Evolutionary conservation across 92 coral and sea anemone species (phyloP).

Genomic region (Palythoa caribaeorum): DNA sequence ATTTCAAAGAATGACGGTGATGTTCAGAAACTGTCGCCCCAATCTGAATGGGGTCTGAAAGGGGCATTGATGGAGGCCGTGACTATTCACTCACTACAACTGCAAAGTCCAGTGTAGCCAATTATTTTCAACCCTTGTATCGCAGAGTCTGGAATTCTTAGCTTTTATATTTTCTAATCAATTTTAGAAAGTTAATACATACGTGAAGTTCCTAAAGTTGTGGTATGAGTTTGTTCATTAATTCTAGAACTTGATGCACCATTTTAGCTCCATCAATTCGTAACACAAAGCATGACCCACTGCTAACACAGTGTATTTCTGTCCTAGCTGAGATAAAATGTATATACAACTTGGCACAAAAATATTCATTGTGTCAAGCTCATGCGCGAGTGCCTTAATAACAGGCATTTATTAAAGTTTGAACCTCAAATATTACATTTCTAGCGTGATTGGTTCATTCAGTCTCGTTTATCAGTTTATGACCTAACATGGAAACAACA

Average conservation of each 20-base stretch:
- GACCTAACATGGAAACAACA: too few species aligned
- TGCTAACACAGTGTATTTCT: slow-evolving; percentile 56
- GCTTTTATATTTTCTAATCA: slow-evolving; percentile 59
- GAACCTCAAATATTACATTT: too few species aligned
- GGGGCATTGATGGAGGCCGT: too few species aligned
- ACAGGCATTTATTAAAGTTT: slow-evolving; percentile 67
- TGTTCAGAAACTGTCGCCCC: too few species aligned
- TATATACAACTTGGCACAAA: slow-evolving; percentile 67
- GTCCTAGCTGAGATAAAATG: slow-evolving; percentile 58
- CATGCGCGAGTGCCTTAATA: slow-evolving; percentile 38
- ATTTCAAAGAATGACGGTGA: too few species aligned
- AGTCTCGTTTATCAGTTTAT: too few species aligned
- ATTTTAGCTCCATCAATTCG: slow-evolving; percentile 65
- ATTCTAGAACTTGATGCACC: slow-evolving; percentile 59
- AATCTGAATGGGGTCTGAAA: too few species aligned
- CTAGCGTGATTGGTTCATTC: too few species aligned
- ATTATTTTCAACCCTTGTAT: slow-evolving; percentile 53
- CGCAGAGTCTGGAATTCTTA: slow-evolving; percentile 52
- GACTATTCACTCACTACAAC: too few species aligned
- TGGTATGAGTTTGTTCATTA: slow-evolving; percentile 51
- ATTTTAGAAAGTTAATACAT: slow-evolving; percentile 56
- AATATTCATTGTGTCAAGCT: slow-evolving; percentile 66
- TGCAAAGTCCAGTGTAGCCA: too few species aligned
- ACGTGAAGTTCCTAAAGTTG: slow-evolving; percentile 72
- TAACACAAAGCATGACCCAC: slow-evolving; percentile 75